These are phyloP conservation scores for Platycheirus rosarum DNA, from an alignment of 2,888 invertebrate genomes.

Conservation along the genomic window DNA sequence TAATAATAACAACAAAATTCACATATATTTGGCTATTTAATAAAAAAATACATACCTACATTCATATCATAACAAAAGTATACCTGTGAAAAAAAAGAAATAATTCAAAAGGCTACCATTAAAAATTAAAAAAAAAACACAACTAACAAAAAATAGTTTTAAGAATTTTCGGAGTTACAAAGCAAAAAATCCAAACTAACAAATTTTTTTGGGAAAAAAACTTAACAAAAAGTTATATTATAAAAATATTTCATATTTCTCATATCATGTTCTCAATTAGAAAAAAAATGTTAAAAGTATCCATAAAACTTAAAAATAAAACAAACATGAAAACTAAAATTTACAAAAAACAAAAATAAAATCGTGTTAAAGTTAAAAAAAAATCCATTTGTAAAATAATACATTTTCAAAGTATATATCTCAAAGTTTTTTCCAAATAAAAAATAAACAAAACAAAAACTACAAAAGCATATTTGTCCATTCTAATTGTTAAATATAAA, in stretches of 20 bases:
- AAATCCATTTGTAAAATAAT: conserved; percentile 65
- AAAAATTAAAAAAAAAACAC: conserved; percentile 22
- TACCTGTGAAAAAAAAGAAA: conserved; percentile 67
- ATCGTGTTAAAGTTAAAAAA: conserved; percentile 59
- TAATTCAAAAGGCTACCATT: conserved; percentile 1
- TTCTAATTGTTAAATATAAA: conserved; percentile 67
- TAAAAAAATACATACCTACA: conserved; percentile 40
- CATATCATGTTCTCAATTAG: conserved; percentile 70
- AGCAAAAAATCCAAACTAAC: conserved; percentile 33
- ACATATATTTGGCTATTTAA: conserved; percentile 62
- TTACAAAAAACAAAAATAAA: conserved; percentile 31
- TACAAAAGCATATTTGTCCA: conserved; percentile 68
- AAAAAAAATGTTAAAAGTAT: conserved; percentile 65
- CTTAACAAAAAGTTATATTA: conserved; percentile 33
- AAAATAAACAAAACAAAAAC: conserved; percentile 38
- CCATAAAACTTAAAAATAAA: conserved; percentile 55
- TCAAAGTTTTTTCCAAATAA: conserved; percentile 60
- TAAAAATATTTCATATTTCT: conserved; percentile 69
- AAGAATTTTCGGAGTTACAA: conserved; percentile 57
- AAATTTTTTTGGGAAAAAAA: conserved; percentile 54
- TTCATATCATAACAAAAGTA: conserved; percentile 68
- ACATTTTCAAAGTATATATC: conserved; percentile 64
- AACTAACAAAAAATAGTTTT: conserved; percentile 52
- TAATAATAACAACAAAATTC: conserved; percentile 35
- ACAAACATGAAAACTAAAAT: conserved; percentile 47